Conservation (phyloP, 2,113 vertebrate genomes). For the Syngnathoides biaculeatus region DNA sequence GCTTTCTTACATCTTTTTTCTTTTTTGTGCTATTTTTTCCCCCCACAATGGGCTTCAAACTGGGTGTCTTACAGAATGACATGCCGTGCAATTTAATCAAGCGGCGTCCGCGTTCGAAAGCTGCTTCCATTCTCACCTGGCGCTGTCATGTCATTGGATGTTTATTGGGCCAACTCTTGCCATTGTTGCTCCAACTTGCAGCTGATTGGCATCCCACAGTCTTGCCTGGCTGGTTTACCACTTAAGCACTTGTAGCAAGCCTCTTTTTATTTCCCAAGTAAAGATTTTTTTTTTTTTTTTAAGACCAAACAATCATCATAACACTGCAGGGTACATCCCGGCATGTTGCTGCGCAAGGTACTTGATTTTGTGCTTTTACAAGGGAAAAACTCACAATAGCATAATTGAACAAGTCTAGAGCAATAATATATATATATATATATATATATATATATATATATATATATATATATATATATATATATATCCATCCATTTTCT, state of each 20-base stretch:
- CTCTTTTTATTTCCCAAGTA: constrained; percentile 58
- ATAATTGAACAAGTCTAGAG: constrained; percentile 63
- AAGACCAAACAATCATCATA: constrained; percentile 63
- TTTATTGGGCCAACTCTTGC: constrained; percentile 46
- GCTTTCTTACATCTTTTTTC: constrained; percentile 25
- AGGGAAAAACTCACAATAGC: background rate
- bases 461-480: no score
- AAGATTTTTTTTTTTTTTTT: background rate
- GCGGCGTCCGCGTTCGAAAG: constrained; percentile 13
- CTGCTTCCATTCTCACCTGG: background rate
- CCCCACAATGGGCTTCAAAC: constrained; percentile 34
- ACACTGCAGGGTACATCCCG: constrained; percentile 56
- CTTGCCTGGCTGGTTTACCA: constrained; percentile 52
- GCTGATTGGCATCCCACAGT: constrained; percentile 62
- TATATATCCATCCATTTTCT: no score
- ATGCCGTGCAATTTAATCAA: constrained; percentile 28
- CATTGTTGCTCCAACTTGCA: constrained; percentile 23
- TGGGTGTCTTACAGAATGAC: constrained; percentile 10
- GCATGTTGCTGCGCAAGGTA: constrained; percentile 48
- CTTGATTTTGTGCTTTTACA: constrained; percentile 51
- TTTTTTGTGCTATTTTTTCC: constrained; percentile 28
- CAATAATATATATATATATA: no score
- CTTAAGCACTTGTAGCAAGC: constrained; percentile 51
- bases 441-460: no score
- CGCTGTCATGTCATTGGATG: constrained; percentile 24